Evolutionary conservation across 1,140 invertebrate species (phyloP).

Genomic region (Microplitis mediator): DNA sequence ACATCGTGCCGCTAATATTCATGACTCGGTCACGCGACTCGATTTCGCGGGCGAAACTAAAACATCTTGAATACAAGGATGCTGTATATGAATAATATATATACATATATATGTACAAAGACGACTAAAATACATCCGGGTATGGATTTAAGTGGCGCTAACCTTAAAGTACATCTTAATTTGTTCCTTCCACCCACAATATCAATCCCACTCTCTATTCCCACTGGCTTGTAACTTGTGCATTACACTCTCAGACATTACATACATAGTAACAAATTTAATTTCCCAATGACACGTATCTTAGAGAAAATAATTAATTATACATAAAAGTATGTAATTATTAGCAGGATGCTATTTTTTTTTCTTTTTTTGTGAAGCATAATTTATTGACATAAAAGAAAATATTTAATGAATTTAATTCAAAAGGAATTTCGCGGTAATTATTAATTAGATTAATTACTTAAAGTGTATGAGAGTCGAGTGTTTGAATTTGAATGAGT

Average conservation of each 20-base stretch:
- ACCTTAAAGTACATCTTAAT: constrained; percentile 16
- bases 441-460: neutral
- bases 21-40: no score
- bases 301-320: constrained; percentile 15
- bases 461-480: neutral
- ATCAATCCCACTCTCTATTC: constrained; percentile 1
- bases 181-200: neutral
- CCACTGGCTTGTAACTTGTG: constrained; percentile 3
- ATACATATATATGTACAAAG: no score
- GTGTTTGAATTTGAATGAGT: neutral
- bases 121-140: no score
- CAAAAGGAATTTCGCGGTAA: neutral
- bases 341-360: neutral
- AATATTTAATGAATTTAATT: no score
- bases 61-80: no score
- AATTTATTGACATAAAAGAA: neutral
- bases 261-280: neutral
- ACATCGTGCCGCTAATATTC: no score
- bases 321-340: neutral
- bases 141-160: neutral
- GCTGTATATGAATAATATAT: no score
- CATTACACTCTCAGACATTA: neutral
- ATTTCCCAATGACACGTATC: constrained; percentile 7
- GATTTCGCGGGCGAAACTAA: no score
- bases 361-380: neutral